Percentiles rank a stretch among this genome's conserved stretches.
Conservation (phyloP, 2,113 vertebrate genomes). For the Strix uralensis region DNA sequence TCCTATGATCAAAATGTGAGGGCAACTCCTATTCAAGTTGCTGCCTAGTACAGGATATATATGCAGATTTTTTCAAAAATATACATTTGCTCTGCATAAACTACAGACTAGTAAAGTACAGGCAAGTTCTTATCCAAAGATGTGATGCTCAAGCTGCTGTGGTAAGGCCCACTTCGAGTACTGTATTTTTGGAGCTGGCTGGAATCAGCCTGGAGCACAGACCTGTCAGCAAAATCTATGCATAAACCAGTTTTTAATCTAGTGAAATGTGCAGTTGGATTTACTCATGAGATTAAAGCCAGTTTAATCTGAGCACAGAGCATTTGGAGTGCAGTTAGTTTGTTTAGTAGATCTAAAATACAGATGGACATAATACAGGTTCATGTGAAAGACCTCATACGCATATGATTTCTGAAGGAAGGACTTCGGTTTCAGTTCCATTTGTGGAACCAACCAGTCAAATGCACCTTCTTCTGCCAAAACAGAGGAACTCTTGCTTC, state of each 20-base stretch:
- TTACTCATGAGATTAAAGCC: not conserved
- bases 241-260: not conserved
- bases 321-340: not conserved
- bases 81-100: not conserved
- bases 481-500: not conserved
- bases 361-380: not conserved
- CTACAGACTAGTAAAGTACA: not conserved
- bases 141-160: not conserved
- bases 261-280: not conserved
- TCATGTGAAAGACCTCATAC: not conserved
- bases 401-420: not conserved
- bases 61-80: not conserved
- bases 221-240: not conserved
- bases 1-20: not conserved
- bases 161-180: not conserved
- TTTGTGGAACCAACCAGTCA: not conserved
- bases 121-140: not conserved
- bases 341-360: not conserved
- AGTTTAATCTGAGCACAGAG: not conserved
- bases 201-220: not conserved
- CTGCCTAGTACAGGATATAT: not conserved
- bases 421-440: not conserved
- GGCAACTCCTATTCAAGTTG: not conserved
- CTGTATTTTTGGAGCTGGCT: not conserved
- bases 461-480: not conserved